phyloP scores from a whole-genome alignment of 2,113 vertebrate genomes.

The Thunnus maccoyii region DNA sequence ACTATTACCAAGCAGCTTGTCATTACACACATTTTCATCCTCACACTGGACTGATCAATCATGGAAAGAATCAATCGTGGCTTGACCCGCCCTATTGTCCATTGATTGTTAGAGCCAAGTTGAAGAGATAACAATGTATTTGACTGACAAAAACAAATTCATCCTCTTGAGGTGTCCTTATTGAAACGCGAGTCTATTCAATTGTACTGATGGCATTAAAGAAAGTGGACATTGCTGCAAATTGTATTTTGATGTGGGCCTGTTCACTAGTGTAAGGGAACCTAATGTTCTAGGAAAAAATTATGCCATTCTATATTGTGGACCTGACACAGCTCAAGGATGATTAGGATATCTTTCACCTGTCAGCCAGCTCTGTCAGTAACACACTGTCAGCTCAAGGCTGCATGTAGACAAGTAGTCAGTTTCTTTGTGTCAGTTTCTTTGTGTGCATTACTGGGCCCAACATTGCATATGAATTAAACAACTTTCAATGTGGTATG shows the following conservation, averaged over 20 bases:
- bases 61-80: neutral
- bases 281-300: neutral
- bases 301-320: neutral
- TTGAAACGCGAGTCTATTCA: constrained; percentile 1
- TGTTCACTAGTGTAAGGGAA: neutral
- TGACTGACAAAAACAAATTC: constrained; percentile 1
- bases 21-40: neutral
- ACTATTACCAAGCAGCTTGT: neutral
- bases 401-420: neutral
- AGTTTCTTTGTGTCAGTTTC: neutral
- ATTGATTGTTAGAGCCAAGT: neutral
- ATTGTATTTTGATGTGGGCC: constrained; percentile 10
- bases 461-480: neutral
- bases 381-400: neutral
- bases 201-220: neutral
- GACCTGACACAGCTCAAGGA: constrained; percentile 12
- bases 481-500: neutral
- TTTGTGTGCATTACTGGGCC: neutral
- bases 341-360: constrained; percentile 31
- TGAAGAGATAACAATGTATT: neutral
- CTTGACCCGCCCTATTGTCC: neutral
- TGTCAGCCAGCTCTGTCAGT: constrained; percentile 10
- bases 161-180: neutral
- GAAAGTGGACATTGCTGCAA: neutral
- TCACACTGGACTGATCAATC: neutral